Conservation (phyloP, 2,113 vertebrate species). For the Dasyornis broadbenti region DNA sequence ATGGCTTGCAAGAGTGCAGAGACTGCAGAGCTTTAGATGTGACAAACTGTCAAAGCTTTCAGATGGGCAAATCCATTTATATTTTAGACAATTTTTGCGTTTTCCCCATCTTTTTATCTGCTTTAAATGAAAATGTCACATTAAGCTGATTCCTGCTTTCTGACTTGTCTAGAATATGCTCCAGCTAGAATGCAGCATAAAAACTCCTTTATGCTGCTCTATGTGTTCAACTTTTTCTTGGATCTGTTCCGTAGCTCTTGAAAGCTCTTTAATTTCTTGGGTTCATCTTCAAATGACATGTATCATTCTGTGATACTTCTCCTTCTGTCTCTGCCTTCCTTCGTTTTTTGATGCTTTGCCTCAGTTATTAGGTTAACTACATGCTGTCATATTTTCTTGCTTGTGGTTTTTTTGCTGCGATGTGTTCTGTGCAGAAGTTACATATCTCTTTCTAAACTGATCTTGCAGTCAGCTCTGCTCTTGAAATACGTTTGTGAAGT, state of each 20-base stretch:
- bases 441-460: not conserved
- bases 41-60: not conserved
- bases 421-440: not conserved
- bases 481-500: not conserved
- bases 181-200: not conserved
- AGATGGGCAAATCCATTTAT: not conserved
- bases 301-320: not conserved
- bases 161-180: not conserved
- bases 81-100: not conserved
- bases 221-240: not conserved
- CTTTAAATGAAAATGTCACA: not conserved
- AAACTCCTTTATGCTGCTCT: not conserved
- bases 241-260: not conserved
- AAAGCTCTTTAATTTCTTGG: not conserved
- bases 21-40: not conserved
- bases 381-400: not conserved
- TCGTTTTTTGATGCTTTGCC: not conserved
- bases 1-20: not conserved
- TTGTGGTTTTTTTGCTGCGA: not conserved
- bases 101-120: not conserved
- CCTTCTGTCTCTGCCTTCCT: not conserved
- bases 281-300: not conserved
- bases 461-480: not conserved
- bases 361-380: not conserved
- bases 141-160: not conserved